Conservation (phyloP, 2,113 vertebrate species). For the Podiceps cristatus region DNA sequence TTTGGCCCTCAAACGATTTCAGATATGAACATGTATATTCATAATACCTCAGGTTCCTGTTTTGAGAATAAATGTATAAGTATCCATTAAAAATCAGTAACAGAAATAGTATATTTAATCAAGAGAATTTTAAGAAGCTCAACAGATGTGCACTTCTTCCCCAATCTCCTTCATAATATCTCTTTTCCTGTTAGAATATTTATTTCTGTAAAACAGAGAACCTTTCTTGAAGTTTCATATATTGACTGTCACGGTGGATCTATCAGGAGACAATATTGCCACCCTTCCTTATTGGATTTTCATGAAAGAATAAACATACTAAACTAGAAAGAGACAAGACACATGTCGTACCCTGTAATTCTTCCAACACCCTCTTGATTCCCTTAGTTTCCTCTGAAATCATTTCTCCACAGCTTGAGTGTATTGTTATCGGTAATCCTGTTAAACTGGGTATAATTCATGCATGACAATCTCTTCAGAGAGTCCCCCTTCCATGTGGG, state of each 20-base stretch:
- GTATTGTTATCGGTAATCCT: not conserved
- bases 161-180: not conserved
- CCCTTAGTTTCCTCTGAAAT: not conserved
- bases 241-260: not conserved
- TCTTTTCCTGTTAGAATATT: not conserved
- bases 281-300: not conserved
- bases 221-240: not conserved
- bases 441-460: not conserved
- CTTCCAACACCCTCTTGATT: not conserved
- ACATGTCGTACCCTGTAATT: not conserved
- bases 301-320: not conserved
- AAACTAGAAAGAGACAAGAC: not conserved
- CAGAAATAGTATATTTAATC: not conserved
- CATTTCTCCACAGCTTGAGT: not conserved
- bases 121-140: not conserved
- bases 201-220: not conserved
- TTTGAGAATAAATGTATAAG: not conserved
- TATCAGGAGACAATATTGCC: not conserved
- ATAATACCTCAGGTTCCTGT: not conserved
- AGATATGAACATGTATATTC: not conserved
- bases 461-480: not conserved
- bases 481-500: not conserved
- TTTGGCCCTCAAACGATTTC: not conserved
- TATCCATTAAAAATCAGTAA: not conserved
- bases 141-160: fast-evolving